phyloP scores from a whole-genome alignment of 2,797 vertebrate species.

The Taenioides sp. region DNA sequence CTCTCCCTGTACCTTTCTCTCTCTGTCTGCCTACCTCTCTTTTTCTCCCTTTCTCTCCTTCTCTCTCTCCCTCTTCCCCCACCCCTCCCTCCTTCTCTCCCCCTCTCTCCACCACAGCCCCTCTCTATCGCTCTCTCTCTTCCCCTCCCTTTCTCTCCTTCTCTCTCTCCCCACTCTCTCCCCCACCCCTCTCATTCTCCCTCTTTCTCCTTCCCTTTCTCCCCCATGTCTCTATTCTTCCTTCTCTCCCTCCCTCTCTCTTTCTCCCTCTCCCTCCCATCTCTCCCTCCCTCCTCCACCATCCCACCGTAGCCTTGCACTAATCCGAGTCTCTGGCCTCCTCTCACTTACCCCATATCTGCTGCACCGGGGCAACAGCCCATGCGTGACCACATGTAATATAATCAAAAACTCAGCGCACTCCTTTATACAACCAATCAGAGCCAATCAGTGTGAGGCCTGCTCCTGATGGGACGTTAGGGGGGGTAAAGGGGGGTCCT shows the following conservation, averaged over 20 bases:
- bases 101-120: too few relatives aligned
- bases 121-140: too few relatives aligned
- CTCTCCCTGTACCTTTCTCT: too few relatives aligned
- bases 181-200: background rate
- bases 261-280: too few relatives aligned
- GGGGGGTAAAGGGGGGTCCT: constrained; percentile 16
- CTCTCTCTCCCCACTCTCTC: too few relatives aligned
- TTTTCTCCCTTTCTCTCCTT: too few relatives aligned
- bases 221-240: too few relatives aligned
- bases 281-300: background rate
- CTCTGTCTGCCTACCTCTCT: too few relatives aligned
- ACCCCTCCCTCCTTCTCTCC: background rate
- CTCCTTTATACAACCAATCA: constrained; percentile 84
- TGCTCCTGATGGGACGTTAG: constrained; percentile 49
- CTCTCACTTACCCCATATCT: constrained; percentile 54
- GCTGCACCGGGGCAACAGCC: constrained; percentile 60
- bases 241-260: background rate
- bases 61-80: too few relatives aligned
- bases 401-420: constrained; percentile 81
- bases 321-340: constrained; percentile 46
- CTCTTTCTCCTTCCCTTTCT: too few relatives aligned
- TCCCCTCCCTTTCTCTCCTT: too few relatives aligned
- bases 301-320: constrained; percentile 38
- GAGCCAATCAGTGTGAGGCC: constrained; percentile 73
- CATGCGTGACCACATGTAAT: constrained; percentile 71